Percentiles rank a stretch among this genome's conserved stretches.
These are phyloP conservation scores for Rattus norvegicus DNA, from an alignment of 2,113 vertebrate species.

Conservation along the genomic window DNA sequence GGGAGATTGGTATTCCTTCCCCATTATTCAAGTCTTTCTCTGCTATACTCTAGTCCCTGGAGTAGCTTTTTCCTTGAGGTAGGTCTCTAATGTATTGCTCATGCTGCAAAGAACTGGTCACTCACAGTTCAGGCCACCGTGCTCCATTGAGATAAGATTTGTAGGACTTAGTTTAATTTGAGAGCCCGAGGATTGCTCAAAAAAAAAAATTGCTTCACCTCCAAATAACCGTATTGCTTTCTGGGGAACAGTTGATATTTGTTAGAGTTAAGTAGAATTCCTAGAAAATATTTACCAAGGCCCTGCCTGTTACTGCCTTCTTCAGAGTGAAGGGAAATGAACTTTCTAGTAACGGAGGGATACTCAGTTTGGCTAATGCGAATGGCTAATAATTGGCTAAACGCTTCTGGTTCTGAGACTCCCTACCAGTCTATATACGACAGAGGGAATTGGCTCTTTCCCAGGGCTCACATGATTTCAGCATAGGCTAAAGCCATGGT, in stretches of 20 bases:
- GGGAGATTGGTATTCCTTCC: background rate
- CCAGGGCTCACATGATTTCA: background rate
- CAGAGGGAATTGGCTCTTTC: background rate
- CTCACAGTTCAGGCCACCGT: background rate
- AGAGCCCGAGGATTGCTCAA: background rate
- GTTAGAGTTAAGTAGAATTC: background rate
- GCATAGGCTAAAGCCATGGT: background rate
- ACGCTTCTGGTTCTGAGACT: background rate
- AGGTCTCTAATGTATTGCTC: background rate
- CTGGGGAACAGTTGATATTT: background rate
- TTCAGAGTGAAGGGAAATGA: background rate
- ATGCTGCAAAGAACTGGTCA: background rate
- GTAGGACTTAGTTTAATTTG: background rate
- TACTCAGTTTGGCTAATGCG: too few species aligned
- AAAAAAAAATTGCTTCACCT: background rate
- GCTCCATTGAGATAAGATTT: background rate
- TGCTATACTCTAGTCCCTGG: background rate
- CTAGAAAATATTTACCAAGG: conserved; percentile 21
- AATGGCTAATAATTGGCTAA: background rate
- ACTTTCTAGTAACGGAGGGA: too few species aligned
- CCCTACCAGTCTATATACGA: background rate
- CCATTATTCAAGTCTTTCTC: background rate
- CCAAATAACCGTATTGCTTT: background rate
- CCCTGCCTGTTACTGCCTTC: background rate
- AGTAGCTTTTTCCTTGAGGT: background rate